These are phyloP conservation scores for Caenorhabditis zanzibari DNA, from an alignment of 2,888 invertebrate genomes.

Conservation along the genomic window DNA sequence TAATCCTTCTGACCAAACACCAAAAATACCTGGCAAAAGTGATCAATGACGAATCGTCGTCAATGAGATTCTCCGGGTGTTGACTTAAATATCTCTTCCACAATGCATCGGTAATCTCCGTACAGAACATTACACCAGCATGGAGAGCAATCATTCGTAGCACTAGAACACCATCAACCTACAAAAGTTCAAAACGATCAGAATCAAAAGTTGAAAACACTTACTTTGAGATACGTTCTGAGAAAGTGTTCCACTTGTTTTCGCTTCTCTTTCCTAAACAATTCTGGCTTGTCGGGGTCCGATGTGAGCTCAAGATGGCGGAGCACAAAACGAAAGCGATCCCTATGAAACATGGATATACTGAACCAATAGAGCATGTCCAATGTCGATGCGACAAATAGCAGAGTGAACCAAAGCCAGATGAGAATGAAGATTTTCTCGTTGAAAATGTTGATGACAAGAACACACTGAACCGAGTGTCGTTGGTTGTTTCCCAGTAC, in stretches of 20 bases:
- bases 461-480: slow-evolving; percentile 83
- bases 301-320: slow-evolving; percentile 82
- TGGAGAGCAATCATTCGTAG: slow-evolving; percentile 83
- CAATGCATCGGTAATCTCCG: slow-evolving; percentile 83
- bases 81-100: slow-evolving; percentile 80
- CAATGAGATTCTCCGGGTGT: slow-evolving; percentile 82
- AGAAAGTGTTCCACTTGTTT: slow-evolving; percentile 83
- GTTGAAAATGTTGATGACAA: slow-evolving; percentile 83
- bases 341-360: slow-evolving; percentile 81
- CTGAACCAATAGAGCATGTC: slow-evolving; percentile 83
- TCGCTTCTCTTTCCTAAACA: slow-evolving; percentile 82
- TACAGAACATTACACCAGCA: slow-evolving; percentile 83
- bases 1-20: slow-evolving; percentile 36
- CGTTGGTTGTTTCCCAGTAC: slow-evolving; percentile 83
- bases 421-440: slow-evolving; percentile 83
- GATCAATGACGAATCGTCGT: slow-evolving; percentile 82
- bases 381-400: slow-evolving; percentile 81
- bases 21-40: slow-evolving; percentile 78
- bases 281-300: slow-evolving; percentile 82
- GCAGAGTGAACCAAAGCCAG: slow-evolving; percentile 82
- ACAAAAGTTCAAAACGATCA: no score
- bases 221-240: slow-evolving; percentile 81
- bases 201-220: background rate
- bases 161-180: slow-evolving; percentile 83
- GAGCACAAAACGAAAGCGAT: slow-evolving; percentile 83